Percentiles rank a stretch among this genome's conserved stretches.
Evolutionary conservation across 2,888 invertebrate genomes (phyloP).

Genomic region (Drosophila heteroneura): DNA sequence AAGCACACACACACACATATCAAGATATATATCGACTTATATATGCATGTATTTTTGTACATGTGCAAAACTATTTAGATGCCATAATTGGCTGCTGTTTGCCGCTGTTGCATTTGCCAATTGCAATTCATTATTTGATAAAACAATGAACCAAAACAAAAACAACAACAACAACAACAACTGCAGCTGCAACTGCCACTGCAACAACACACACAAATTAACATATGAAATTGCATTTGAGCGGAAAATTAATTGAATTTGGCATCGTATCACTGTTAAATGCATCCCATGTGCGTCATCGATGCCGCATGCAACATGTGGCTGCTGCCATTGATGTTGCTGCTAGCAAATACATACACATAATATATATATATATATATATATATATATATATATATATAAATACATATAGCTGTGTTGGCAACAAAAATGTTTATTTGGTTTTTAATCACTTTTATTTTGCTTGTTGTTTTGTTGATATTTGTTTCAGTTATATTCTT

Average conservation of each 20-base stretch:
- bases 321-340: conserved; percentile 19
- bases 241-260: conserved; percentile 78
- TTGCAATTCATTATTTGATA: conserved; percentile 30
- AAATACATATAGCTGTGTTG: neutral
- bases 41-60: conserved; percentile 3
- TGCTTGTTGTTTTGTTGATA: neutral
- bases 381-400: too few species aligned
- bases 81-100: conserved; percentile 69
- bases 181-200: conserved; percentile 13
- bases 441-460: neutral
- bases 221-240: conserved; percentile 79
- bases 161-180: conserved; percentile 11
- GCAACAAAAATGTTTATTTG: neutral
- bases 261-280: conserved; percentile 64
- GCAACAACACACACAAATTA: conserved; percentile 55
- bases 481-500: neutral
- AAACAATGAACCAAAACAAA: conserved; percentile 31
- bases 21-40: conserved; percentile 22
- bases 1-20: conserved; percentile 13
- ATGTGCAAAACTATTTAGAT: conserved; percentile 71
- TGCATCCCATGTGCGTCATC: conserved; percentile 58
- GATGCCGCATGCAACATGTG: conserved; percentile 69
- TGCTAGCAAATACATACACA: conserved; percentile 3
- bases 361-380: neutral
- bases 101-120: conserved; percentile 15